Conservation (phyloP, 2,797 vertebrate genomes). For the Chelmon rostratus region DNA sequence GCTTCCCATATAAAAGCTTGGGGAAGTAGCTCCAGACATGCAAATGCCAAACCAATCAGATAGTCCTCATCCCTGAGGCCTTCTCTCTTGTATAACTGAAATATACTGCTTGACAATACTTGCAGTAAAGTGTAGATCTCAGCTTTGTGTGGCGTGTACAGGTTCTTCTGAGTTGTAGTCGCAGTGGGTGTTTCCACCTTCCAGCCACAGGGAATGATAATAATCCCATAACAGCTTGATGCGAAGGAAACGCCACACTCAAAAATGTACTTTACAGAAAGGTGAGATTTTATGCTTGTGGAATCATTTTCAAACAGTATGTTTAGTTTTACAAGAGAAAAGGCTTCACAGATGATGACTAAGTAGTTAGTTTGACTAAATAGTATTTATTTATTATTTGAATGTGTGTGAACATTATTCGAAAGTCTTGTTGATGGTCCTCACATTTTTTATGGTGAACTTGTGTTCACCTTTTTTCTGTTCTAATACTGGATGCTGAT, state of each 20-base stretch:
- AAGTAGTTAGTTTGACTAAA: too few species aligned
- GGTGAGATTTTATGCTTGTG: not conserved
- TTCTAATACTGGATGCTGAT: not conserved
- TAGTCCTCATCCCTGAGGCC: not conserved
- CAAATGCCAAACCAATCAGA: not conserved
- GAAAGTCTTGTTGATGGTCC: not conserved
- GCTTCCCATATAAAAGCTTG: not conserved
- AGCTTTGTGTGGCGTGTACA: not conserved
- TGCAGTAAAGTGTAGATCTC: not conserved
- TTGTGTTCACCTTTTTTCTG: not conserved
- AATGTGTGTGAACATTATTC: not conserved
- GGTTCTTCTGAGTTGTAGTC: not conserved
- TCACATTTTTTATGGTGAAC: not conserved
- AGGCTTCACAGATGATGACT: too few species aligned
- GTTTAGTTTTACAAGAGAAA: not conserved
- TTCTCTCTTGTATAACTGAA: not conserved
- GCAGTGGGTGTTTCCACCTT: not conserved
- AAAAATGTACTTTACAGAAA: not conserved
- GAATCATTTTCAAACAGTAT: not conserved
- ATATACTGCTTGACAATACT: not conserved
- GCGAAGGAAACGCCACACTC: too few species aligned
- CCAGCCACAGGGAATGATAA: not conserved
- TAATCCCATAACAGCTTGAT: not conserved
- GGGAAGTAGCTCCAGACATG: not conserved
- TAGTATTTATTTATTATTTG: not conserved